phyloP scores from a whole-genome alignment of 2,888 invertebrate species.

The Liposcelis brunnea region DNA sequence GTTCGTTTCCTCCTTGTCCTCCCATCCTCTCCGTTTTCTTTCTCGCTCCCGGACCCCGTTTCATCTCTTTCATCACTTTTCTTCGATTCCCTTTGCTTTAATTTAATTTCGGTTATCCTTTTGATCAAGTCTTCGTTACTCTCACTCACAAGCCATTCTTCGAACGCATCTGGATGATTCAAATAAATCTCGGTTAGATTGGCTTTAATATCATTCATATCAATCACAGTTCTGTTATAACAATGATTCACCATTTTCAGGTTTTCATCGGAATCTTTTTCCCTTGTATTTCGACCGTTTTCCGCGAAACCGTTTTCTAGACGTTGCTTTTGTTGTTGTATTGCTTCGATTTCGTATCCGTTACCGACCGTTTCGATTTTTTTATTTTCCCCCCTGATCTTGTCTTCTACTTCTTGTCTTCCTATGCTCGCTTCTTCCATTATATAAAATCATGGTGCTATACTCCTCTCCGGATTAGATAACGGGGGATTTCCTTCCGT shows the following conservation, averaged over 20 bases:
- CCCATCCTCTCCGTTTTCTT: not conserved
- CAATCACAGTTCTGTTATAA: not conserved
- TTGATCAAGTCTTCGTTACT: not conserved
- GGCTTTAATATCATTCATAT: not conserved
- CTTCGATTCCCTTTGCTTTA: too few relatives aligned
- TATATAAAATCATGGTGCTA: conserved; percentile 1
- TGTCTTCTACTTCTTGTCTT: conserved; percentile 1
- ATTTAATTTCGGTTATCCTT: not conserved
- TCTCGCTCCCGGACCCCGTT: not conserved
- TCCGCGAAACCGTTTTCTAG: not conserved
- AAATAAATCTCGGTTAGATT: not conserved
- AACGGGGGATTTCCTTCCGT: too few relatives aligned
- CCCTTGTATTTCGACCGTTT: not conserved
- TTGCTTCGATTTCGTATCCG: not conserved
- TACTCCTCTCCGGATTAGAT: too few relatives aligned
- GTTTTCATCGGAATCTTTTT: not conserved
- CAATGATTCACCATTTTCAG: not conserved
- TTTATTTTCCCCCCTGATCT: not conserved
- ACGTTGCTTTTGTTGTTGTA: not conserved
- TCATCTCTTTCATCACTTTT: too few relatives aligned
- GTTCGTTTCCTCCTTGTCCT: not conserved
- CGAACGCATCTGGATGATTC: conserved; percentile 1
- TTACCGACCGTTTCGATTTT: not conserved
- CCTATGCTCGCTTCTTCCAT: conserved; percentile 8
- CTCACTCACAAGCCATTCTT: conserved; percentile 6